Conservation (phyloP, 2,113 vertebrate species). For the Delphinapterus leucas region DNA sequence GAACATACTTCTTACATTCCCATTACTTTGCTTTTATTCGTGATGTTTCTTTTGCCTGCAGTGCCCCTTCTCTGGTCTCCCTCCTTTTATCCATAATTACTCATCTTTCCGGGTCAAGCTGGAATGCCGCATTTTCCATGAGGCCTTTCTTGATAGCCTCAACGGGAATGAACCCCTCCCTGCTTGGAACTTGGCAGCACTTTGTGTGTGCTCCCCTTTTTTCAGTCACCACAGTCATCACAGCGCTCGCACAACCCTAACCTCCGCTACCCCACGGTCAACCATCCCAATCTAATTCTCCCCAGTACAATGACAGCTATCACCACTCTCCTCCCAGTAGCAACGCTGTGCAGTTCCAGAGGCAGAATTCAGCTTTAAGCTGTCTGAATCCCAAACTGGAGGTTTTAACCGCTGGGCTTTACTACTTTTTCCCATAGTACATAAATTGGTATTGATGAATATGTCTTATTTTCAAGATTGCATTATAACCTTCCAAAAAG, state of each 20-base stretch:
- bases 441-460: background rate
- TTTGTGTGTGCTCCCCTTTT: background rate
- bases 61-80: background rate
- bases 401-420: background rate
- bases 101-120: background rate
- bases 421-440: background rate
- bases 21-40: constrained; percentile 11
- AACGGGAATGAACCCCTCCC: background rate
- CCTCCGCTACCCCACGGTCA: too few species aligned
- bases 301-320: background rate
- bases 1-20: background rate
- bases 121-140: background rate
- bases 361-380: background rate
- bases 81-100: background rate
- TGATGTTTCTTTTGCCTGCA: background rate
- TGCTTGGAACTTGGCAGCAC: background rate
- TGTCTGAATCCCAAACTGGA: background rate
- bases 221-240: background rate
- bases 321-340: background rate
- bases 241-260: background rate
- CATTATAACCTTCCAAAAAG: background rate
- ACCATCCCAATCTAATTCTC: background rate
- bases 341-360: background rate
- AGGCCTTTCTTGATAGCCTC: background rate
- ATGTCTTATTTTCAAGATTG: background rate